phyloP scores from a whole-genome alignment of 1,140 invertebrate species.

The Phortica variegata region DNA sequence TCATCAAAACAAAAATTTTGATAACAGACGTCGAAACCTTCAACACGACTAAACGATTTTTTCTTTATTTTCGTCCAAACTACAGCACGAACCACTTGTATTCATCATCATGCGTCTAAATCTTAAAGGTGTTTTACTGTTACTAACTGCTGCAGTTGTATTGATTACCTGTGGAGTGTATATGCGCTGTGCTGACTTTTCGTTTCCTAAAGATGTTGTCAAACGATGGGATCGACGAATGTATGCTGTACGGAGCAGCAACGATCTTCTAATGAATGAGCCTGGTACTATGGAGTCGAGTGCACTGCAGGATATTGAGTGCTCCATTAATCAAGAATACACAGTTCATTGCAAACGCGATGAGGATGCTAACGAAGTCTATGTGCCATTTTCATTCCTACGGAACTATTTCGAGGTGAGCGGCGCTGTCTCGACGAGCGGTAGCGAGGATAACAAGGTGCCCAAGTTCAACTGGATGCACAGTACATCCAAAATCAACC shows the following conservation, averaged over 20 bases:
- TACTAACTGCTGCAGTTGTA: conserved; percentile 58
- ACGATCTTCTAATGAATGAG: conserved; percentile 7
- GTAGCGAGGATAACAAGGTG: conserved; percentile 35
- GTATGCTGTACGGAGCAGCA: neutral
- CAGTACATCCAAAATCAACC: conserved; percentile 89
- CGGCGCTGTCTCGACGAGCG: conserved; percentile 40
- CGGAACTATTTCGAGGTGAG: conserved; percentile 91
- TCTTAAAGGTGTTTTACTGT: conserved; percentile 60
- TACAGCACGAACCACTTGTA: conserved; percentile 45
- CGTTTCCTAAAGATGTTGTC: conserved; percentile 43
- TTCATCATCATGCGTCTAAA: conserved; percentile 63
- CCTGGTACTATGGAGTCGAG: conserved; percentile 3
- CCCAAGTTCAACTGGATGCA: conserved; percentile 92
- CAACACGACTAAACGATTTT: too few species aligned
- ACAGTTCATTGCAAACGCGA: conserved; percentile 80
- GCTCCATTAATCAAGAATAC: conserved; percentile 87
- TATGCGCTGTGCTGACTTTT: conserved; percentile 60
- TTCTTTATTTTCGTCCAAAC: too few species aligned
- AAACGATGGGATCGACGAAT: conserved; percentile 22
- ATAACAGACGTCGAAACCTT: too few species aligned
- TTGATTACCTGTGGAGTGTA: conserved; percentile 60
- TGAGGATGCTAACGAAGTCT: conserved; percentile 81
- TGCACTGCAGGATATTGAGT: conserved; percentile 75
- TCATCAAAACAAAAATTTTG: too few species aligned
- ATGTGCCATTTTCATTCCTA: conserved; percentile 89